Evolutionary conservation across 2,888 invertebrate genomes (phyloP), one percentile per base, ranked within the genome.

Genomic region (Pyrgus malvae): DNA sequence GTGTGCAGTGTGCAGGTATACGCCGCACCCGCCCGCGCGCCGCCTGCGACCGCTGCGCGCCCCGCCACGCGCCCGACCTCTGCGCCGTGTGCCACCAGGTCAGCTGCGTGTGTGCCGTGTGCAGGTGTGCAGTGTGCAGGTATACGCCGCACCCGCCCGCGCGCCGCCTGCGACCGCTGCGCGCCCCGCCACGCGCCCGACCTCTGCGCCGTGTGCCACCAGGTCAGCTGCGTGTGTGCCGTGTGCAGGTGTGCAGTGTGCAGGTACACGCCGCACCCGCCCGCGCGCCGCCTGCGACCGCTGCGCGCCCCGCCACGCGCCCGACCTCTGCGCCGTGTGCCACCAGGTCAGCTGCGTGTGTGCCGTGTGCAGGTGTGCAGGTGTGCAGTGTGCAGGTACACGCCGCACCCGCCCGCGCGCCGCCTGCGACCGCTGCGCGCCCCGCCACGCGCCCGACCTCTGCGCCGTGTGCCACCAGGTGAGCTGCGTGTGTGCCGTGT

Each of bases 81-180:
- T 80, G 78, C 70, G 94, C 95, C 58, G 92, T 98, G 48, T 98
- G 98, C 76, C 96, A 96, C 75, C 93, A 93, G 73, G 92, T 93
- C n/a, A n/a, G n/a, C n/a, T n/a, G n/a, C n/a, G n/a, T n/a, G n/a
- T n/a, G n/a, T n/a, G n/a, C n/a, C n/a, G n/a, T n/a, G n/a, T n/a
- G n/a, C n/a, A n/a, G n/a, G n/a, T n/a, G n/a, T n/a, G n/a, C n/a
- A n/a, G n/a, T n/a, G n/a, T n/a, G n/a, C n/a, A n/a, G n/a, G n/a
- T n/a, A n/a, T n/a, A n/a, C 93, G 94, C 0, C 87, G 97, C 64
- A 92, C 93, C 21, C 90, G 94, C 21, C 94, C 94, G 5, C 95
- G 95, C 54, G 94, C 96, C 94, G 85, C 94, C 59, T 97, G 97
- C 80, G 94, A 95, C 70, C 92, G 94, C 63, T 97, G 97, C 85